Conservation (phyloP, 2,797 vertebrate species). For the Phalanger gymnotis region DNA sequence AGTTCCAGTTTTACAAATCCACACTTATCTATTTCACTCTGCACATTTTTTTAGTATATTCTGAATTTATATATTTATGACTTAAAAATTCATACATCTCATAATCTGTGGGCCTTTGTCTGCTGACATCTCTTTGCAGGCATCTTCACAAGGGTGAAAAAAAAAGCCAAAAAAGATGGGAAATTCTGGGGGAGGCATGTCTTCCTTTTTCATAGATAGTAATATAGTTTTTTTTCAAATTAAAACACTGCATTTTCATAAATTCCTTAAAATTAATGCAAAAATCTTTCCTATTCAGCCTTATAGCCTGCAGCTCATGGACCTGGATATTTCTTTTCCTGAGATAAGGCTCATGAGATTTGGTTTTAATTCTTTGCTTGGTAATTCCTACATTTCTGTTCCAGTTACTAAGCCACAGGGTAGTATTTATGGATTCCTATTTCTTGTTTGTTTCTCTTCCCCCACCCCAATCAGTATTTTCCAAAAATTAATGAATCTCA, state of each 20-base stretch:
- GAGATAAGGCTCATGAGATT: background rate
- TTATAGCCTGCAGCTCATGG: background rate
- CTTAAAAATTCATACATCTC: background rate
- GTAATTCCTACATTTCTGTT: constrained; percentile 10
- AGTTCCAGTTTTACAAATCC: background rate
- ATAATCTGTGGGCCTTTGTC: background rate
- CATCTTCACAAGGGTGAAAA: background rate
- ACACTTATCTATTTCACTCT: background rate
- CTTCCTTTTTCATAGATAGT: background rate
- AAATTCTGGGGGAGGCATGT: background rate
- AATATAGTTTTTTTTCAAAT: background rate
- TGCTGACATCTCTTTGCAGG: background rate
- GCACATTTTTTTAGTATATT: background rate
- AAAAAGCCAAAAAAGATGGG: background rate
- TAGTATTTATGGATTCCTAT: constrained; percentile 37
- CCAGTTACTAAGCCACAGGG: background rate
- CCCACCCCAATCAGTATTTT: constrained; percentile 7
- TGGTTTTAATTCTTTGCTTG: constrained; percentile 16
- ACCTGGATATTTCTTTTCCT: constrained; percentile 6
- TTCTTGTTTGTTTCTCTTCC: constrained; percentile 43
- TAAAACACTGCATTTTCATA: background rate
- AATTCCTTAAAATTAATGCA: background rate
- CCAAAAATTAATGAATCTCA: constrained; percentile 62
- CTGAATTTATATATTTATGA: background rate
- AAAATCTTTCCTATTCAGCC: background rate